Conservation (phyloP, 2,797 vertebrate species). For the Sebastes steindachneri region DNA sequence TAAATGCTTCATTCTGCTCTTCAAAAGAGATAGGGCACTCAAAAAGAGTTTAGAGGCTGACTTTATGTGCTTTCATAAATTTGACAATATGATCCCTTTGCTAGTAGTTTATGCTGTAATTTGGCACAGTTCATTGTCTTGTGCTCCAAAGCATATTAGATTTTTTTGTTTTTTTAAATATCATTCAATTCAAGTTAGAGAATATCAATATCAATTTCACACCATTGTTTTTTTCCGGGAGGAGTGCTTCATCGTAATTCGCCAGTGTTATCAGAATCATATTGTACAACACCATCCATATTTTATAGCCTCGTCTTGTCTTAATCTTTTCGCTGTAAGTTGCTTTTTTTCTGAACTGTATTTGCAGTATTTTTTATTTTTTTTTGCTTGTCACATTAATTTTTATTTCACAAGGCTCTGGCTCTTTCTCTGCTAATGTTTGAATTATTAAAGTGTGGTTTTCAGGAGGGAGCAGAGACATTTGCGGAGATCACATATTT, state of each 20-base stretch:
- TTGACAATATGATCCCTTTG: not conserved
- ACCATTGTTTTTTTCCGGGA: not conserved
- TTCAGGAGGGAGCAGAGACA: constrained; percentile 45
- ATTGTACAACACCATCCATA: not conserved
- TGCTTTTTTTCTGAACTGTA: not conserved
- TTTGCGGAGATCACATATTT: constrained; percentile 60
- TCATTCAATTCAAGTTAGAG: not conserved
- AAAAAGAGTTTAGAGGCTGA: not conserved
- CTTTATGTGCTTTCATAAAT: not conserved
- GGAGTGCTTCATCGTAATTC: not conserved
- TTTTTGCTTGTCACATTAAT: constrained; percentile 33
- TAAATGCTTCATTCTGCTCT: not conserved
- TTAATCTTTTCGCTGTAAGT: not conserved
- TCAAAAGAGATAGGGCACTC: not conserved
- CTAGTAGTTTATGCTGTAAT: not conserved
- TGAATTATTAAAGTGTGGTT: constrained; percentile 78
- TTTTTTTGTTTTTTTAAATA: too few species aligned
- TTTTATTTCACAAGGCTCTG: constrained; percentile 44
- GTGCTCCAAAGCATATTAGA: not conserved
- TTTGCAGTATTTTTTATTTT: not conserved
- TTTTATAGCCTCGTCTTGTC: not conserved
- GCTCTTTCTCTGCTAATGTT: constrained; percentile 59
- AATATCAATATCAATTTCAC: not conserved
- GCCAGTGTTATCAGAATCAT: not conserved
- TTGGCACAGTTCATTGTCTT: not conserved